phyloP scores from a whole-genome alignment of 2,888 invertebrate species.

The Xanthia icteritia region DNA sequence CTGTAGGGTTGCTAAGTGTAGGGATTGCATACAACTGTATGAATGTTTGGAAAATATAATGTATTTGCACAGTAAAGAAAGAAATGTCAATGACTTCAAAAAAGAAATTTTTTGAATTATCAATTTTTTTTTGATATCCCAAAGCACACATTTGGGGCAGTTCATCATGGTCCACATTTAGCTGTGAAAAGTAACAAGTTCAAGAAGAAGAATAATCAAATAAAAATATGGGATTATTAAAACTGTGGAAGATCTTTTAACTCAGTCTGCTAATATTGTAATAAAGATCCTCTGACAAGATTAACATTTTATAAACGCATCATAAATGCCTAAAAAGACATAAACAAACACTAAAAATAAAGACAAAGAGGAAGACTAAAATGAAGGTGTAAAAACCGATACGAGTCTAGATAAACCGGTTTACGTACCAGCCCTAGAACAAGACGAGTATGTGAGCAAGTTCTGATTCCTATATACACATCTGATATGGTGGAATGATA shows the following conservation, averaged over 20 bases:
- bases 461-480: conserved; percentile 59
- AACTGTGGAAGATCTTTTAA: not conserved
- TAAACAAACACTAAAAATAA: no score
- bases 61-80: not conserved
- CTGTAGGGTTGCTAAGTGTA: conserved; percentile 12
- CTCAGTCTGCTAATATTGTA: not conserved
- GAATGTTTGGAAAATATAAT: not conserved
- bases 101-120: no score
- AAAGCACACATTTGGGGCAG: not conserved
- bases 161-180: not conserved
- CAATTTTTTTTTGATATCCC: not conserved
- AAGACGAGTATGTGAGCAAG: conserved; percentile 44
- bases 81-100: no score
- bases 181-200: conserved; percentile 14
- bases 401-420: conserved; percentile 25
- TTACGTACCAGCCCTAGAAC: conserved; percentile 36
- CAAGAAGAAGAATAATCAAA: not conserved
- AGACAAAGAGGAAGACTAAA: conserved; percentile 32
- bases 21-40: not conserved
- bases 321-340: not conserved
- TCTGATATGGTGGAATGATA: conserved; percentile 54
- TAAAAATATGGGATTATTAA: not conserved
- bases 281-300: conserved; percentile 4
- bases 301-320: conserved; percentile 2
- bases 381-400: conserved; percentile 4